These are phyloP conservation scores for Thalassophryne amazonica DNA, from an alignment of 2,797 vertebrate species.

Conservation along the genomic window DNA sequence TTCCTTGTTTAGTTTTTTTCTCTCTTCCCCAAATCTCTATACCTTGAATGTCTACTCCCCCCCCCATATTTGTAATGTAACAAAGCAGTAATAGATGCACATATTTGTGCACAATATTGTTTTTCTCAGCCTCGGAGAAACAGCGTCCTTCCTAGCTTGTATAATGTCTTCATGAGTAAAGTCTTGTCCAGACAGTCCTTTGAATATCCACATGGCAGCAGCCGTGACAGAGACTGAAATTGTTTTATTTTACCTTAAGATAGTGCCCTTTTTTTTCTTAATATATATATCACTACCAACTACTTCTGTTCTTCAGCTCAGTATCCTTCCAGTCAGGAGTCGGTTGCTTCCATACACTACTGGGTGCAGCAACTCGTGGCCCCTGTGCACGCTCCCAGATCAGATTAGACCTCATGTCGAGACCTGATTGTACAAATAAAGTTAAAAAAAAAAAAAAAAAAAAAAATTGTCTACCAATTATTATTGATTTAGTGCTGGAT, in stretches of 20 bases:
- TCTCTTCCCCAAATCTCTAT: slow-evolving; percentile 21
- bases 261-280: slow-evolving; percentile 52
- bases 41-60: slow-evolving; percentile 29
- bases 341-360: no score
- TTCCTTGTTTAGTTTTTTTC: slow-evolving; percentile 33
- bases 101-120: slow-evolving; percentile 48
- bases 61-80: slow-evolving; percentile 40
- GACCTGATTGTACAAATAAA: no score
- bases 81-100: slow-evolving; percentile 46
- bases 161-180: slow-evolving; percentile 12
- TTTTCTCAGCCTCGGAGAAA: slow-evolving; percentile 21
- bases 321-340: slow-evolving; percentile 19
- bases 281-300: slow-evolving; percentile 5
- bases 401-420: no score
- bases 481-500: no score
- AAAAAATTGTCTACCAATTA: no score
- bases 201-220: slow-evolving; percentile 9
- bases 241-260: slow-evolving; percentile 15
- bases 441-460: no score
- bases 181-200: slow-evolving; percentile 9
- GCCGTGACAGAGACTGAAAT: slow-evolving; percentile 2
- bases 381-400: no score
- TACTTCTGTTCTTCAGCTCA: slow-evolving; percentile 7
- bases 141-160: slow-evolving; percentile 23
- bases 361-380: no score